Percentiles rank a stretch among this genome's conserved stretches.
Evolutionary conservation across 1,140 invertebrate genomes (phyloP).

Genomic region (Drosophila santomea): DNA sequence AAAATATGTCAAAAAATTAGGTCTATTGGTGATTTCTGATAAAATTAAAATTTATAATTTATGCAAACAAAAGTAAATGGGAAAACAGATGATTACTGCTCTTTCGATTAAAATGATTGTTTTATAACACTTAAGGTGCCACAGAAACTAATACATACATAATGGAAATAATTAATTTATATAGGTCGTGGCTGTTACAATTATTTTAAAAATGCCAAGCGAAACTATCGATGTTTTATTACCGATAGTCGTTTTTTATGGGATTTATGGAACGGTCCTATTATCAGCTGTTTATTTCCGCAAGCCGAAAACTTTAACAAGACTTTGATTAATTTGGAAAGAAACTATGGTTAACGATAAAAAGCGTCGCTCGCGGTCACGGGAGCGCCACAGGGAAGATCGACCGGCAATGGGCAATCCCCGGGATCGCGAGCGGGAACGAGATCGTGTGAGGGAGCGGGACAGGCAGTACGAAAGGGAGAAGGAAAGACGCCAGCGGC

Average conservation of each 20-base stretch:
- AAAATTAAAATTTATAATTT: no score
- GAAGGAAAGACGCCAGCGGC: constrained; percentile 75
- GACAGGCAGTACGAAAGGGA: constrained; percentile 58
- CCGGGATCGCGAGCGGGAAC: constrained; percentile 51
- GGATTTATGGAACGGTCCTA: no score
- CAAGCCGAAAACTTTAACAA: constrained; percentile 22
- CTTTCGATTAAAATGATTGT: no score
- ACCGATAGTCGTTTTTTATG: not conserved
- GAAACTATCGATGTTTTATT: not conserved
- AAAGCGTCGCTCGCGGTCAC: constrained; percentile 86
- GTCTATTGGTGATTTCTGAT: no score
- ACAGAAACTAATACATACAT: no score
- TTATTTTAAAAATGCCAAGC: not conserved
- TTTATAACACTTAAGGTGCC: no score
- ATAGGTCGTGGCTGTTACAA: no score
- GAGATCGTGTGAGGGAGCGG: constrained; percentile 64
- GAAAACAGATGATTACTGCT: no score
- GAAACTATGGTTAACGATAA: constrained; percentile 85
- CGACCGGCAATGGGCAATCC: constrained; percentile 39
- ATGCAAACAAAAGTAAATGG: no score
- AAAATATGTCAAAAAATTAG: no score
- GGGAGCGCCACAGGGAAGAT: constrained; percentile 82
- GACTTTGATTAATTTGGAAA: not conserved
- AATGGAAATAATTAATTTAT: no score
- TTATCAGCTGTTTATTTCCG: constrained; percentile 19